Evolutionary conservation across 1,140 invertebrate genomes (phyloP).

Genomic region (Pachyrhynchus sulphureomaculatus): DNA sequence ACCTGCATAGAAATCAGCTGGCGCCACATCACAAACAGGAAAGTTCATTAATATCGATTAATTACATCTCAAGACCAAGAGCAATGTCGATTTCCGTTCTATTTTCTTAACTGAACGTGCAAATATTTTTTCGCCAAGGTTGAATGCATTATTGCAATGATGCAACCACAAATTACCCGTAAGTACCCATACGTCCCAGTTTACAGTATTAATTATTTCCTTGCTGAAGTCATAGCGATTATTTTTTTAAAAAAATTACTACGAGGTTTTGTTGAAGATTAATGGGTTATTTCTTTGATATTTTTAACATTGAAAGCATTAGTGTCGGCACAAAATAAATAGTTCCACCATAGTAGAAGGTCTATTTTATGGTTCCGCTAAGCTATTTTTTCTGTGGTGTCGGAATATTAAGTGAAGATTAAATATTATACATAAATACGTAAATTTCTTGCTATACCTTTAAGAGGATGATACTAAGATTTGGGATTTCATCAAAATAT

Average conservation of each 20-base stretch:
- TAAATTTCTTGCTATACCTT: too few relatives aligned
- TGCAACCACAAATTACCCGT: conserved; percentile 17
- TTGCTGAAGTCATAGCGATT: neutral
- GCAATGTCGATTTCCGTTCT: conserved; percentile 12
- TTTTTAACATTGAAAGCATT: too few relatives aligned
- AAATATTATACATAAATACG: too few relatives aligned
- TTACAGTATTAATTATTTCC: conserved; percentile 9
- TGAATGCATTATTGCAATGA: conserved; percentile 15
- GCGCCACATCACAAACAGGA: conserved; percentile 6
- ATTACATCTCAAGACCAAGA: neutral
- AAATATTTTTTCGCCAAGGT: conserved; percentile 16
- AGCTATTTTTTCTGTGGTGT: too few relatives aligned
- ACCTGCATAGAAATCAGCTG: neutral
- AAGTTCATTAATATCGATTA: neutral
- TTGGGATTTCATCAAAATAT: too few relatives aligned
- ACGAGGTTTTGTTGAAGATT: too few relatives aligned
- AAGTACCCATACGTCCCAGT: conserved; percentile 6
- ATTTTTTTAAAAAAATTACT: neutral
- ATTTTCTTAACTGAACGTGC: conserved; percentile 20
- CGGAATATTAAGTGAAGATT: too few relatives aligned
- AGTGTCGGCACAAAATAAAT: too few relatives aligned
- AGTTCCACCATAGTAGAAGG: too few relatives aligned
- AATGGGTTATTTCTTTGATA: too few relatives aligned
- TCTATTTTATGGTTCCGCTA: too few relatives aligned
- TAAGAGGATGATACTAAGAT: too few relatives aligned